Base-by-base conservation (phyloP, 2,888 invertebrate species). In the Andrena marginata region DNA sequence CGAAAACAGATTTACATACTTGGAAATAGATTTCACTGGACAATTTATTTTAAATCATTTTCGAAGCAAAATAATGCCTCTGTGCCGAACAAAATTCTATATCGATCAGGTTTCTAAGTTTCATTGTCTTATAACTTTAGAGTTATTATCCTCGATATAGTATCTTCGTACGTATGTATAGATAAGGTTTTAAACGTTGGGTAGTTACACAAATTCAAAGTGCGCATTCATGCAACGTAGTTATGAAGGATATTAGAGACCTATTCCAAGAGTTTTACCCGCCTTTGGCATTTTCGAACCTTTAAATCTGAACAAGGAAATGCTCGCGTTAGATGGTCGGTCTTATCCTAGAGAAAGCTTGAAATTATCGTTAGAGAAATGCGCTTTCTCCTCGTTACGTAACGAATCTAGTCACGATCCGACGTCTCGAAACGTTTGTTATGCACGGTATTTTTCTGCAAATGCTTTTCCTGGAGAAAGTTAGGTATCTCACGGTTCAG, bases 381-480 rank as follows among this genome's bases (percentile, higher is more conserved):
- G 62, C 62, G 70, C 89, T 87, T 89, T 87, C 89, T 69, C 79
- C 60, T 8, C 2, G 31, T 87, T 85, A 75, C 54, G n/a, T 76
- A 88, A 88, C 59, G 4, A 49, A n/a, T 48, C 42, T 31, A 72
- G 65, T 81, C 77, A 65, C 72, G 64, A 68, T 56, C 68, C 26
- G 59, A 73, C 59, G 70, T 65, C 73, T 60, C 64, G 42, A 64
- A 69, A 59, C 72, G 62, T 76, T 63, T 77, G 63, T 89, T 85
- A 80, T 72, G 67, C 76, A 31, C 70, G 16, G 6, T 10, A 56
- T 64, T 79, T 71, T 81, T 83, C 33, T 6, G n/a, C n/a, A 16
- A n/a, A 33, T 64, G 26, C n/a, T 49, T 85, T 86, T 77, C 85
- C 78, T 78, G 83, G 85, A 82, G 85, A 88, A 89, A 85, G 89